phyloP scores from a whole-genome alignment of 2,113 vertebrate species.

The Cynocephalus volans region DNA sequence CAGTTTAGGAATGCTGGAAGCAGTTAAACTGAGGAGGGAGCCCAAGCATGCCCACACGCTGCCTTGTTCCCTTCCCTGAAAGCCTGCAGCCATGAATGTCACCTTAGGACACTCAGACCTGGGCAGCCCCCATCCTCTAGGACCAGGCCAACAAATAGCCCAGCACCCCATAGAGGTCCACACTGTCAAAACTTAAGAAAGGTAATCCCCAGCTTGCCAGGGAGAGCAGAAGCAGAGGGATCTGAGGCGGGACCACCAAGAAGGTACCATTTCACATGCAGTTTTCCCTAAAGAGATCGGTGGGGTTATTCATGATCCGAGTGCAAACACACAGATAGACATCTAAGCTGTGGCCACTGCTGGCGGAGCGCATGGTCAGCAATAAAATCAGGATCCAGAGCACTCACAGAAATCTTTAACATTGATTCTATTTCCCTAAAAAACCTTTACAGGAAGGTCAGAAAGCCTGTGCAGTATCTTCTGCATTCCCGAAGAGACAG shows the following conservation, averaged over 20 bases:
- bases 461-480: slow-evolving; percentile 22
- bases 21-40: neutral
- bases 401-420: neutral
- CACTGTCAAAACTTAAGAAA: neutral
- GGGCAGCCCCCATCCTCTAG: neutral
- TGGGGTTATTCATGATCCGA: neutral
- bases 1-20: neutral
- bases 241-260: neutral
- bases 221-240: neutral
- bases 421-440: neutral
- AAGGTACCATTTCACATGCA: neutral
- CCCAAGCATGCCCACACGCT: neutral
- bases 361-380: fast-evolving
- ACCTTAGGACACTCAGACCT: neutral
- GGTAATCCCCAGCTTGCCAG: neutral
- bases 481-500: neutral
- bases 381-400: neutral
- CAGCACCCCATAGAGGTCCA: neutral
- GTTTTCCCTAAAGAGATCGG: slow-evolving; percentile 35
- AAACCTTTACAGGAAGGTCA: neutral
- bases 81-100: neutral
- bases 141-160: neutral
- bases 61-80: neutral
- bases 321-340: neutral
- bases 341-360: neutral